Conservation (phyloP, 2,797 vertebrate species). For the Lithobates pipiens region DNA sequence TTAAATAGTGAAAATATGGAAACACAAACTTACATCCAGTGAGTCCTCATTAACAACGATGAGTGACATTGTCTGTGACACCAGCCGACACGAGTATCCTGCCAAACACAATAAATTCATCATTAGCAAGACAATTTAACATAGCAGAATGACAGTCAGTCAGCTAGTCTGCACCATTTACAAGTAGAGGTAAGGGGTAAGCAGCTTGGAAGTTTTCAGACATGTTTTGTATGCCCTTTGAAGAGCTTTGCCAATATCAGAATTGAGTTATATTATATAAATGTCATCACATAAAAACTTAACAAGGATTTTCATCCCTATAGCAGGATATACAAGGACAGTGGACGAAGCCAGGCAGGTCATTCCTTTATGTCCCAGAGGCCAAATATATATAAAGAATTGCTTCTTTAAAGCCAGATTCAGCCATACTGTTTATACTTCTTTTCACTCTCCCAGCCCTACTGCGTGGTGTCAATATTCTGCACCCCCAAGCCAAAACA, state of each 20-base stretch:
- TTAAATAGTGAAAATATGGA: not conserved
- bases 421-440: no score
- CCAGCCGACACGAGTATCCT: slow-evolving; percentile 95
- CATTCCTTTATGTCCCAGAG: not conserved
- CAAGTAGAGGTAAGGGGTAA: not conserved
- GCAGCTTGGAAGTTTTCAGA: not conserved
- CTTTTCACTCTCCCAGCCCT: not conserved
- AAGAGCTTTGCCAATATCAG: no score
- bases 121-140: slow-evolving; percentile 1
- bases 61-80: slow-evolving; percentile 97
- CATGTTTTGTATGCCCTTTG: no score
- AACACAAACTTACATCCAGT: slow-evolving; percentile 88
- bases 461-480: not conserved
- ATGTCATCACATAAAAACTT: no score
- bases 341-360: not conserved
- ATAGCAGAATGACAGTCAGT: not conserved
- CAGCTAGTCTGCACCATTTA: not conserved
- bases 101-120: slow-evolving; percentile 60
- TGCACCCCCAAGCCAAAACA: no score
- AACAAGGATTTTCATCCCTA: no score
- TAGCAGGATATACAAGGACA: not conserved
- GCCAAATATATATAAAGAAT: not conserved
- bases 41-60: slow-evolving; percentile 97
- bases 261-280: no score
- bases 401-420: no score